phyloP scores from a whole-genome alignment of 2,888 invertebrate species.

The Drosophila picticornis region DNA sequence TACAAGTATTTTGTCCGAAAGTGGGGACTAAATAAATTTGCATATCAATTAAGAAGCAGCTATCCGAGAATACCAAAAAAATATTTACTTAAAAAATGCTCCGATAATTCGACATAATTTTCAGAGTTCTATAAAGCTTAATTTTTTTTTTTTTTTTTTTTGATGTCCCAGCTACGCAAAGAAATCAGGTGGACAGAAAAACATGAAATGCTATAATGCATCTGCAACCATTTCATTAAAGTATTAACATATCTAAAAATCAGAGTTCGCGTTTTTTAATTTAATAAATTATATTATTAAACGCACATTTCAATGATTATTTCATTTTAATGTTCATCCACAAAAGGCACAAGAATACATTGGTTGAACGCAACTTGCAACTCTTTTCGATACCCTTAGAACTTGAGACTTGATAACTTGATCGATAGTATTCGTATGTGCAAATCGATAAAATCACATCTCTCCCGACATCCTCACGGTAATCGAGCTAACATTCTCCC shows the following conservation, averaged over 20 bases:
- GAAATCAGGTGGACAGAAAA: not conserved
- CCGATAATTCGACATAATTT: not conserved
- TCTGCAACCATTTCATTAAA: not conserved
- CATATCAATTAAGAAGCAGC: not conserved
- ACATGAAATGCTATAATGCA: not conserved
- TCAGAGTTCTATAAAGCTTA: not conserved
- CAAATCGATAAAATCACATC: not conserved
- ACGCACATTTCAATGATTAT: not conserved
- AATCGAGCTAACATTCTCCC: not conserved
- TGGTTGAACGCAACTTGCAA: not conserved
- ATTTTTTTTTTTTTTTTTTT: not conserved
- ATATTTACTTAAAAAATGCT: not conserved
- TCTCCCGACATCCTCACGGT: not conserved
- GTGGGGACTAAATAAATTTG: not conserved
- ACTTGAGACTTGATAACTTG: not conserved
- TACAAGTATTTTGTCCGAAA: not conserved
- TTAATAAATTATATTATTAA: not conserved
- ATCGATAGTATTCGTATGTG: not conserved
- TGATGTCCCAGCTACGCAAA: no score
- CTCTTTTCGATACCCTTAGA: not conserved
- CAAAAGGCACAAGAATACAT: not conserved
- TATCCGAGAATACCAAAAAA: not conserved
- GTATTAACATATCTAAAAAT: not conserved
- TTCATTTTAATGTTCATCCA: not conserved
- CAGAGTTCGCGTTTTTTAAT: not conserved